Evolutionary conservation across 35 echinoderm and acorn worm species (phyloP), one percentile per base, ranked within the genome.

Genomic region (Diadema setosum): DNA sequence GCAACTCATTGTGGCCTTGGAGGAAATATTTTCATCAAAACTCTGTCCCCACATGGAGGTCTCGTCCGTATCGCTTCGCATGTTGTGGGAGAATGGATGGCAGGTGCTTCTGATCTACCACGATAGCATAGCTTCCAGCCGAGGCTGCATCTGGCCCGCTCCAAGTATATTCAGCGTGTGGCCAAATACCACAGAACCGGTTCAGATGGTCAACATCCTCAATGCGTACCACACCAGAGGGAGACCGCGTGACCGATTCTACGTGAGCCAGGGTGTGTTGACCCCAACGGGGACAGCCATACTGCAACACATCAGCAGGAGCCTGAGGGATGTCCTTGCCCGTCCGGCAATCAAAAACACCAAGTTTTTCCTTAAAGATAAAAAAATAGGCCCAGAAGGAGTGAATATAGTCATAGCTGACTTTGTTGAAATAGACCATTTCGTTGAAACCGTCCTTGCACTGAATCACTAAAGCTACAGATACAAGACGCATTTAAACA

Each of bases 371-470:
- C 29, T 95, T 16, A 82, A 91, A 23, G 83, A 87, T 90, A 95
- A 95, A 58, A 40, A 26, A 26, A 70, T 87, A 16, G 93, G 93
- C 17, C 82, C 87, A 0, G 87, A 26, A 2, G 88, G 88, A 46
- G 56, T 95, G 11, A 95, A 95, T 83, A 95, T 95, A 60, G 88
- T 95, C 20, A 95, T 91, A 42, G 93, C 88, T 36, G 93, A 95
- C 57, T 94, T 95, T 69, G 65, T 95, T 32, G 93, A 95, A 42
- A 30, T 83, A 35, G 75, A 86, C n/a, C 58, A 91, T 36, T 95
- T 91, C 75, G 81, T 95, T 12, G 39, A 80, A 5, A 82, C 56
- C 39, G 93, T 95, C 5, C 59, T 95, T 34, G 81, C 52, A 20
- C 37, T 94, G 17, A 89, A 94, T 90, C 40, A 9, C n/a, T 11